Conservation (phyloP, 2,888 invertebrate genomes). For the Rhingia rostrata region DNA sequence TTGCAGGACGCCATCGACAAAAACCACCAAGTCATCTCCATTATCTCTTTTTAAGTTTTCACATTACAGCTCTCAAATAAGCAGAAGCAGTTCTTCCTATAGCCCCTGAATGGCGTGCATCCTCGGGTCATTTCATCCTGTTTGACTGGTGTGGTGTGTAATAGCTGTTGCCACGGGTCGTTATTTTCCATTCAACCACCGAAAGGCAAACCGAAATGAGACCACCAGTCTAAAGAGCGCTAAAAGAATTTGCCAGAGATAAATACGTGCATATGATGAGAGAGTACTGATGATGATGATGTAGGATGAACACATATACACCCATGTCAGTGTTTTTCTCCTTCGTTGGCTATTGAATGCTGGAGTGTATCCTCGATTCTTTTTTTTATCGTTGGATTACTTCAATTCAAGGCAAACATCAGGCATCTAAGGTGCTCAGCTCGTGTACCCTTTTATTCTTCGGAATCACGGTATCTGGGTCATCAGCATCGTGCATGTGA, state of each 20-base stretch:
- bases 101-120: slow-evolving; percentile 50
- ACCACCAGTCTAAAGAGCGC: neutral
- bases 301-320: slow-evolving; percentile 11
- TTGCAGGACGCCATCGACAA: slow-evolving; percentile 12
- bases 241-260: slow-evolving; percentile 27
- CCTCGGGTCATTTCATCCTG: slow-evolving; percentile 69
- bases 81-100: slow-evolving; percentile 16
- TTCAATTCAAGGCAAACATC: slow-evolving; percentile 57
- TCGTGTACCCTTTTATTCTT: slow-evolving; percentile 39
- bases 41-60: slow-evolving; percentile 55
- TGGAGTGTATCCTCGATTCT: slow-evolving; percentile 50
- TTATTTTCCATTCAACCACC: slow-evolving; percentile 62
- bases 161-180: slow-evolving; percentile 38
- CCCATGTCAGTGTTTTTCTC: slow-evolving; percentile 23
- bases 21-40: slow-evolving; percentile 58
- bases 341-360: slow-evolving; percentile 49
- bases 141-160: slow-evolving; percentile 40
- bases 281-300: slow-evolving; percentile 30
- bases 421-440: slow-evolving; percentile 53
- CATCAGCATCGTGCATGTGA: slow-evolving; percentile 46
- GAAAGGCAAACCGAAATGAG: slow-evolving; percentile 37
- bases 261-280: slow-evolving; percentile 33
- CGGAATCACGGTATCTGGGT: slow-evolving; percentile 58
- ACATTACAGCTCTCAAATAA: slow-evolving; percentile 40
- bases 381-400: slow-evolving; percentile 36